Evolutionary conservation across 2,797 vertebrate species (phyloP).

Genomic region (Pantherophis alleghaniensis): DNA sequence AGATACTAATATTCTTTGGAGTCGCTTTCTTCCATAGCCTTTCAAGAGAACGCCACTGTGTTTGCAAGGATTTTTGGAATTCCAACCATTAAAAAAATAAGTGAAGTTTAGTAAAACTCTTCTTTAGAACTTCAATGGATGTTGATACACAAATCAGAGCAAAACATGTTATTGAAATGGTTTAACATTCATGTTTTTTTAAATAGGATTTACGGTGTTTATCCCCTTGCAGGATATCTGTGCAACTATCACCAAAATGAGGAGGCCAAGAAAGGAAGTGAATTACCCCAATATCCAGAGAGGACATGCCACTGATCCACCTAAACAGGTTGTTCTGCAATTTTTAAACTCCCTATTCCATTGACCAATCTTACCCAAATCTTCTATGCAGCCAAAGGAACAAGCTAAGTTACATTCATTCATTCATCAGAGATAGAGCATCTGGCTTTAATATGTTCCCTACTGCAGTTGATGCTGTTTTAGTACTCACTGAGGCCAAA

Average conservation of each 20-base stretch:
- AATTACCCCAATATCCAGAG: background rate
- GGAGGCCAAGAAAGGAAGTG: background rate
- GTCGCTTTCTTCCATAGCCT: background rate
- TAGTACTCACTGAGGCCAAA: conserved; percentile 91
- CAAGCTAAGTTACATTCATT: background rate
- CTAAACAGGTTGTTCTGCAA: background rate
- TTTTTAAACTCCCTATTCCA: background rate
- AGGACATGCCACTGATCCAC: background rate
- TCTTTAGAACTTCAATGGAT: background rate
- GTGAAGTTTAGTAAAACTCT: background rate
- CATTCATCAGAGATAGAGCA: background rate
- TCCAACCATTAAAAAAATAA: background rate
- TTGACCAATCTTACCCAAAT: background rate
- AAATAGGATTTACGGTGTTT: background rate
- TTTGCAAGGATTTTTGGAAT: background rate
- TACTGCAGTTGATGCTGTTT: background rate
- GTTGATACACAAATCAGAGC: background rate
- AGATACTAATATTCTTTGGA: background rate
- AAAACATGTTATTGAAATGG: background rate
- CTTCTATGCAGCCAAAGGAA: background rate
- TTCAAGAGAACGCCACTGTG: background rate
- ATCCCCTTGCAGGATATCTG: background rate
- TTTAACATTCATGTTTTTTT: background rate
- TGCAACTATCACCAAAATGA: background rate
- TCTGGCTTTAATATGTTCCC: background rate